phyloP scores from a whole-genome alignment of 2,113 vertebrate genomes.

The Holacanthus passer region DNA sequence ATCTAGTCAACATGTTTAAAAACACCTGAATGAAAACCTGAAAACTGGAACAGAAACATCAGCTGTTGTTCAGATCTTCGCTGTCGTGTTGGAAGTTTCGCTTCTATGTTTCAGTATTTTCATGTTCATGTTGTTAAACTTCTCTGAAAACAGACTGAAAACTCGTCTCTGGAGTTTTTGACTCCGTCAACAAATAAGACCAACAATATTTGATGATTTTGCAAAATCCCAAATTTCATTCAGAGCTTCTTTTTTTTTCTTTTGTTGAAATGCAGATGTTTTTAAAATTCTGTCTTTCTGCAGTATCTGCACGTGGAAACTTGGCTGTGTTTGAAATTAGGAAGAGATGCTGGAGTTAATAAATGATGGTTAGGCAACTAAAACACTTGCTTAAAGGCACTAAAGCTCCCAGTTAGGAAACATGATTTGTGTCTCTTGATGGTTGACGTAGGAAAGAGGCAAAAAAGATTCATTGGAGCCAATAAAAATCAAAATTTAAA shows the following conservation, averaged over 20 bases:
- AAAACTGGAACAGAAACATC: not conserved
- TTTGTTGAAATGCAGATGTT: not conserved
- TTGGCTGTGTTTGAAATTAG: too few relatives aligned
- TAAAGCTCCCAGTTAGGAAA: too few relatives aligned
- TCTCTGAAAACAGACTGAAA: not conserved
- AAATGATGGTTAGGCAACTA: too few relatives aligned
- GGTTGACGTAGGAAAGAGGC: too few relatives aligned
- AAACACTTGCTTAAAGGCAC: too few relatives aligned
- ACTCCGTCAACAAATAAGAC: not conserved
- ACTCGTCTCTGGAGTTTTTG: not conserved
- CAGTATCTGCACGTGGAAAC: not conserved
- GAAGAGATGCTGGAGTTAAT: too few relatives aligned
- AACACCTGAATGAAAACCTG: not conserved
- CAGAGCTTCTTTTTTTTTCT: too few relatives aligned
- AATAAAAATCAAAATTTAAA: too few relatives aligned
- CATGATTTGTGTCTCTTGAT: too few relatives aligned
- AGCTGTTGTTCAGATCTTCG: not conserved
- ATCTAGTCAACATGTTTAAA: not conserved
- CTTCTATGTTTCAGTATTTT: slow-evolving; percentile 27
- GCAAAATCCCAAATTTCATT: too few relatives aligned
- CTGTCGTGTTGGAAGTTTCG: not conserved
- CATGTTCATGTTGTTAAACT: not conserved
- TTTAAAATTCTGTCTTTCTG: not conserved
- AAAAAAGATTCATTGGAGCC: too few relatives aligned
- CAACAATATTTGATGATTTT: not conserved